These are phyloP conservation scores for Eueides isabella DNA, from an alignment of 1,140 invertebrate genomes.

Conservation along the genomic window DNA sequence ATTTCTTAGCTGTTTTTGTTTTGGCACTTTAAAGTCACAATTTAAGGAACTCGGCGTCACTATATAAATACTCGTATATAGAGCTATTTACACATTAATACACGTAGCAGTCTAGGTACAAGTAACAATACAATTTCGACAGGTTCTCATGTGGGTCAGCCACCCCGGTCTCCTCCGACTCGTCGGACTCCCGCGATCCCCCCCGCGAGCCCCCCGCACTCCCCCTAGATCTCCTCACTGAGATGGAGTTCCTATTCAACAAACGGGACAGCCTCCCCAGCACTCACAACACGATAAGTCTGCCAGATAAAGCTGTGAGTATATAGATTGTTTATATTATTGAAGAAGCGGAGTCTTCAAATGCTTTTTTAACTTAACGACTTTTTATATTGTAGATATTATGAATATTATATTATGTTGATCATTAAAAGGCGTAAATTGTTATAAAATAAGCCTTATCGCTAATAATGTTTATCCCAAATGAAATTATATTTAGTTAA, in stretches of 20 bases:
- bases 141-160: conserved; percentile 72
- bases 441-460: not conserved
- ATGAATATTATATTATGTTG: too few species aligned
- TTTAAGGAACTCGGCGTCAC: not conserved
- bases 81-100: not conserved
- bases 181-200: conserved; percentile 57
- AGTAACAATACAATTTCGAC: conserved; percentile 10
- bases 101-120: not conserved
- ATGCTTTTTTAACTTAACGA: not conserved
- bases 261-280: conserved; percentile 64
- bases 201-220: conserved; percentile 55
- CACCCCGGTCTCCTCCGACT: conserved; percentile 71
- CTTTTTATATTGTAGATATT: not conserved
- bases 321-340: conserved; percentile 11
- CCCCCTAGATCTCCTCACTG: conserved; percentile 65
- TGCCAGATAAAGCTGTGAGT: conserved; percentile 69
- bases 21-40: not conserved
- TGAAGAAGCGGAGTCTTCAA: conserved; percentile 9
- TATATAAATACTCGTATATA: too few species aligned
- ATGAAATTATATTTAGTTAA: too few species aligned
- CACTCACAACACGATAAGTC: conserved; percentile 54
- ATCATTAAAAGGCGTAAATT: not conserved
- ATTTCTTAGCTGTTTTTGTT: not conserved
- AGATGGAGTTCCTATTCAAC: conserved; percentile 70
- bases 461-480: too few species aligned